Base-by-base conservation (phyloP, 2,888 invertebrate genomes). In the Hydraecia micacea region DNA sequence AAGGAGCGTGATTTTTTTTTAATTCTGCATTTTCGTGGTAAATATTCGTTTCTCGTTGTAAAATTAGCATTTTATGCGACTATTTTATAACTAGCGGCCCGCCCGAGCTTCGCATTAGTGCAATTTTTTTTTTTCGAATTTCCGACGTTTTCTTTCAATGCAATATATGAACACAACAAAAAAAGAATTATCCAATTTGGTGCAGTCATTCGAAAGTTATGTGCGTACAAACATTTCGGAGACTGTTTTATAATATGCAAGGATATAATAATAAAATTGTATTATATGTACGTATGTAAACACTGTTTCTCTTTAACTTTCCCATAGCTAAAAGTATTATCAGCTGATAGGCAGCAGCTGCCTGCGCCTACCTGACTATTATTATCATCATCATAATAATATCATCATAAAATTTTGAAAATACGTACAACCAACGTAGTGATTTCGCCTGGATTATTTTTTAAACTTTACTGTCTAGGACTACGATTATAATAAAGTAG, bases 1-100 rank as follows among this genome's bases (percentile, higher is more conserved):
- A 66, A 66, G 32, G 32, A 77, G 65, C 63, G 74, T 52, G 58
- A 68, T 70, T 80, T 86, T 79, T 70, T 46, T 25, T 66, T 49
- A 60, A 42, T 9, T 66, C 3, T 18, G 21, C 7, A 66, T 52
- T 32, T 82, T 58, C 42, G 9, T 11, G 11, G 42, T 42, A 46
- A 75, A 66, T 21, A 52, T 42, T 69, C 1, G 1, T 58, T 63
- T 62, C 3, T 62, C 2, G 21, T 70, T n/a, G 39, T n/a, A 15
- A 1, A 32, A 32, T 32, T 32, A 32, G 3, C 32, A 32, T 32
- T 32, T 32, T 32, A 32, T 32, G 32, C 2, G 32, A 32, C 32
- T 32, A 32, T 32, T 32, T 32, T 3, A 32, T 32, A 32, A 32
- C 32, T 32, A 32, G 32, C 32, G 32, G 32, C 32, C 2, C 2